phyloP scores from a whole-genome alignment of 2,888 invertebrate species.

The Eupithecia subfuscata region DNA sequence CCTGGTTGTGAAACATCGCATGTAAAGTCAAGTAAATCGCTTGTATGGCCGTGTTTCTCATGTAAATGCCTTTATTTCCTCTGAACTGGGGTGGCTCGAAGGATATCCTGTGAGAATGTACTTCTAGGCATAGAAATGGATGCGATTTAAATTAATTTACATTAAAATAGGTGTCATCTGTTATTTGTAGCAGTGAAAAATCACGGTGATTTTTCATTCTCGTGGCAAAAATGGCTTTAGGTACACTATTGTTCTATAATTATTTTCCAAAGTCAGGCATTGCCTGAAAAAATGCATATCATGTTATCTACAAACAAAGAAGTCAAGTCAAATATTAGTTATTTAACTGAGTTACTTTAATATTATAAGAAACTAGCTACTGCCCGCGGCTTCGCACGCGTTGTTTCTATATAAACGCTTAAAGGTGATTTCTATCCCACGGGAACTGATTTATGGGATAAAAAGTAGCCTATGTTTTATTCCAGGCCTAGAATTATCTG shows the following conservation, averaged over 20 bases:
- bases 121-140: neutral
- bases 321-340: neutral
- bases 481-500: too few relatives aligned
- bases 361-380: too few relatives aligned
- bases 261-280: neutral
- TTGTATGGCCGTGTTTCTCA: conserved; percentile 27
- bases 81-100: conserved; percentile 16
- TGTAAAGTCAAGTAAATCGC: conserved; percentile 53
- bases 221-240: too few relatives aligned
- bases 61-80: conserved; percentile 35
- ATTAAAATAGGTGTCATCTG: neutral
- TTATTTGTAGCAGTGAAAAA: neutral
- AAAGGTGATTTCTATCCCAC: too few relatives aligned
- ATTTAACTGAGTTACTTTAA: too few relatives aligned
- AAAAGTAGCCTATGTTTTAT: too few relatives aligned
- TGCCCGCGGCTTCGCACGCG: too few relatives aligned
- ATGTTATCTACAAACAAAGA: neutral
- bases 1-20: conserved; percentile 53
- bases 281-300: neutral
- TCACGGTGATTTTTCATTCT: neutral
- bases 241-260: neutral
- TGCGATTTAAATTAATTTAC: neutral
- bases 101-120: conserved; percentile 29
- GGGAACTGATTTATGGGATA: too few relatives aligned
- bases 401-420: too few relatives aligned